Base-by-base conservation (phyloP, 2,113 vertebrate genomes). In the Osmerus eperlanus region DNA sequence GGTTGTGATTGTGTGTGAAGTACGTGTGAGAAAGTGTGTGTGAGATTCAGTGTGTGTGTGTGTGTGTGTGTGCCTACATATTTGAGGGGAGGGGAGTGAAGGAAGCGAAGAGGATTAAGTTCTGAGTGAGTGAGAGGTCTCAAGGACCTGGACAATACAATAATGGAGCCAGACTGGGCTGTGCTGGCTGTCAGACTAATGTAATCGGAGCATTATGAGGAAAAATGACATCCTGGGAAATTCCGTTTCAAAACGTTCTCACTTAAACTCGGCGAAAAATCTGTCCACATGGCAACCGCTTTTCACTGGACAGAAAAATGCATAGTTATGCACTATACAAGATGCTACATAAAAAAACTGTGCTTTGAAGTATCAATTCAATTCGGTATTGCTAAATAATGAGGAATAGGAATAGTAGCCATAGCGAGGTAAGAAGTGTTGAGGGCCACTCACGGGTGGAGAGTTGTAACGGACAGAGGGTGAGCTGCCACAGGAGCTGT, bases 381-480 rank as follows among this genome's bases (percentile, higher is more conserved):
- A 21, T 12, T 12, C 12, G 41, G 9, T 47, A 11, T 47, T 47
- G 9, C 41, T 47, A 7, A 36, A 36, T 36, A 7, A 36, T 36
- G 32, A 36, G 32, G 32, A 47, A 12, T 47, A 47, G 41, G 2
- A 12, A 47, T 5, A 11, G 21, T 6, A 62, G 28, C 60, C 16
- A 29, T 62, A 8, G 13, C 12, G 21, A 11, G 6, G 41, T 62
- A 81, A 7, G 32, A 1, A 13, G 68, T 68, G 9, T 7, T 11
- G 41, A 47, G 41, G 41, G 9, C 41, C 41, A 94, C 96, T 97
- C 91, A 99, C 97, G 65, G 96, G 95, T 81, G 96, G 95, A 77
- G 96, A 98, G 84, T 93, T 94, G 86, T 95, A 99, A 36, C 93
- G 95, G 75, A 94, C 95, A 9, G 94, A 93, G 0, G 96, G 95